Evolutionary conservation across 2,888 invertebrate species (phyloP).

Genomic region (Tiliacea citrago): DNA sequence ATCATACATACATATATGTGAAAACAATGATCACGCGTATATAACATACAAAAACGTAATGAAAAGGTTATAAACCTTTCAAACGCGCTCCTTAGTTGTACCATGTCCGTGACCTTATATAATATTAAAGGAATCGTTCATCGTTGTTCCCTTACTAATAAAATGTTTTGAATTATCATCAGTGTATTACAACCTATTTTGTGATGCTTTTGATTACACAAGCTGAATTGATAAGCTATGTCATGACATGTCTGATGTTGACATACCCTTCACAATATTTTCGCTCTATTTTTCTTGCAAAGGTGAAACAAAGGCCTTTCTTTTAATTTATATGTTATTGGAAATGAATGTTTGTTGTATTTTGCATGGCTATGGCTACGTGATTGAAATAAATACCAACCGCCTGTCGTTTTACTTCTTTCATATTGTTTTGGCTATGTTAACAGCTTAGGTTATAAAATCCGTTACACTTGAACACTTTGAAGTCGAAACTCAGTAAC

Average conservation of each 20-base stretch:
- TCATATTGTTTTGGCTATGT: neutral
- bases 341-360: neutral
- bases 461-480: neutral
- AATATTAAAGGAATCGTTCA: slow-evolving; percentile 10
- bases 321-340: neutral
- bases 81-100: slow-evolving; percentile 23
- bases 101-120: slow-evolving; percentile 41
- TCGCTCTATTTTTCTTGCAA: neutral
- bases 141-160: slow-evolving; percentile 1
- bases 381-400: slow-evolving; percentile 2
- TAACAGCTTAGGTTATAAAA: neutral
- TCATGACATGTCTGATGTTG: slow-evolving; percentile 11
- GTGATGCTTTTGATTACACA: neutral
- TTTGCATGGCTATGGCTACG: neutral
- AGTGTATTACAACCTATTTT: slow-evolving; percentile 5
- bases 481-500: neutral
- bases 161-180: slow-evolving; percentile 8
- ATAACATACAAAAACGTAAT: slow-evolving; percentile 43
- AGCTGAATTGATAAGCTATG: slow-evolving; percentile 15
- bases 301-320: neutral
- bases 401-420: neutral
- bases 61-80: slow-evolving; percentile 46
- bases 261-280: neutral
- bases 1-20: slow-evolving; percentile 48
- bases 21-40: slow-evolving; percentile 51